These are phyloP conservation scores for Hedychridium roseum DNA, from an alignment of 2,888 invertebrate genomes.

Conservation along the genomic window DNA sequence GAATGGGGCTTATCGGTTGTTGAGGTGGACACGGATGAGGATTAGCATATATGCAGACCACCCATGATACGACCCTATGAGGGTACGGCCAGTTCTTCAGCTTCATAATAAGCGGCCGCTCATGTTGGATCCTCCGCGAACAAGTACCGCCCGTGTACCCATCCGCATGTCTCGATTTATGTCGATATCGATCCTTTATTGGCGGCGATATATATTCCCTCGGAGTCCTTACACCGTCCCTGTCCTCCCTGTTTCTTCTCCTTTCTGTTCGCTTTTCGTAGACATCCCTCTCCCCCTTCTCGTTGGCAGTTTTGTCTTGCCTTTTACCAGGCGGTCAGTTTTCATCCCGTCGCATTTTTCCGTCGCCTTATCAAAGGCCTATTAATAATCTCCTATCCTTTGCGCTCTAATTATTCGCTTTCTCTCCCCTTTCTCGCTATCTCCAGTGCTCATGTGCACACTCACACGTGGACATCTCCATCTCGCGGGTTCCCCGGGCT, in stretches of 20 bases:
- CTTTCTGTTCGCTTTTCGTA: slow-evolving; percentile 6
- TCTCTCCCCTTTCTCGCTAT: slow-evolving; percentile 3
- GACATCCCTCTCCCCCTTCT: slow-evolving; percentile 7
- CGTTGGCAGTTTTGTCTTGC: not conserved
- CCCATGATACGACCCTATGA: slow-evolving; percentile 60
- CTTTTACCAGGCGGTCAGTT: not conserved
- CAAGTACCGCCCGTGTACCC: slow-evolving; percentile 61
- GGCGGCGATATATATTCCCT: slow-evolving; percentile 55
- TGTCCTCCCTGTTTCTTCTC: slow-evolving; percentile 8
- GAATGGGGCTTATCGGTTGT: slow-evolving; percentile 23
- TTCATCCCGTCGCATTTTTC: not conserved
- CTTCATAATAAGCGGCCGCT: slow-evolving; percentile 57
- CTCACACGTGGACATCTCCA: not conserved
- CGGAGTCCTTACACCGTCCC: slow-evolving; percentile 33
- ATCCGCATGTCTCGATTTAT: slow-evolving; percentile 63
- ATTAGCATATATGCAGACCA: slow-evolving; percentile 60
- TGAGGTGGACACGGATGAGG: slow-evolving; percentile 26
- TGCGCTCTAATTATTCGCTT: slow-evolving; percentile 3
- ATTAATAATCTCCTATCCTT: not conserved
- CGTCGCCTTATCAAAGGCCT: no score
- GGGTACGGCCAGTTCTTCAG: slow-evolving; percentile 44
- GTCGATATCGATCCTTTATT: slow-evolving; percentile 62
- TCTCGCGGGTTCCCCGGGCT: not conserved
- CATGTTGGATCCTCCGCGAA: slow-evolving; percentile 56
- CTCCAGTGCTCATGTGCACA: not conserved